Evolutionary conservation across 2,888 invertebrate genomes (phyloP).

Genomic region (Pollenia angustigena): DNA sequence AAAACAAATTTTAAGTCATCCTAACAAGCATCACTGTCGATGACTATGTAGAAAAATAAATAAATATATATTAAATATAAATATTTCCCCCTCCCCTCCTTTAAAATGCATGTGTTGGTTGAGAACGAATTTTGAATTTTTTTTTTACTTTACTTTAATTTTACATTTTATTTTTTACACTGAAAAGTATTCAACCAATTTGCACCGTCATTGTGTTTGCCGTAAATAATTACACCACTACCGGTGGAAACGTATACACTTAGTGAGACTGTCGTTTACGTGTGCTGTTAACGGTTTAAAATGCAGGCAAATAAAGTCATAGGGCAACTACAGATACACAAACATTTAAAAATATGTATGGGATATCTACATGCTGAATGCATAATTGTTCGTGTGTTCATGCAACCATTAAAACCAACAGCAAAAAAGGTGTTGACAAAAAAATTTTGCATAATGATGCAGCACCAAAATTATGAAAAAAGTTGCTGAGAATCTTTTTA

Average conservation of each 20-base stretch:
- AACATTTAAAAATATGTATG: not conserved
- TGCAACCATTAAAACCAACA: not conserved
- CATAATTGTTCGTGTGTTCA: not conserved
- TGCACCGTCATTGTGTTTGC: conserved; percentile 65
- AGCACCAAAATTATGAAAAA: conserved; percentile 34
- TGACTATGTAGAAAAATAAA: no score
- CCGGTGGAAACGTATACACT: conserved; percentile 61
- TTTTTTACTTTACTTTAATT: no score
- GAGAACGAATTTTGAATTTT: no score
- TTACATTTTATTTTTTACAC: no score
- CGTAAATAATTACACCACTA: conserved; percentile 64
- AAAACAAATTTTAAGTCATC: no score
- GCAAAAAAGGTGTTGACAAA: conserved; percentile 54
- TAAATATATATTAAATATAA: no score
- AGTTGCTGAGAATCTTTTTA: conserved; percentile 17
- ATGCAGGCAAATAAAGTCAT: conserved; percentile 51
- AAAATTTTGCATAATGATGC: conserved; percentile 54
- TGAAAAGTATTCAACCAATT: conserved; percentile 24
- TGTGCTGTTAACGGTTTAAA: conserved; percentile 29
- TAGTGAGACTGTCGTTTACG: conserved; percentile 32
- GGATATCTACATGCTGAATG: not conserved
- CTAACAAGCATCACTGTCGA: no score
- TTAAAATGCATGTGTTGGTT: no score
- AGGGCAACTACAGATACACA: conserved; percentile 17
- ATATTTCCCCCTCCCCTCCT: no score